Conservation (phyloP, 2,888 invertebrate genomes). For the Automeris io region DNA sequence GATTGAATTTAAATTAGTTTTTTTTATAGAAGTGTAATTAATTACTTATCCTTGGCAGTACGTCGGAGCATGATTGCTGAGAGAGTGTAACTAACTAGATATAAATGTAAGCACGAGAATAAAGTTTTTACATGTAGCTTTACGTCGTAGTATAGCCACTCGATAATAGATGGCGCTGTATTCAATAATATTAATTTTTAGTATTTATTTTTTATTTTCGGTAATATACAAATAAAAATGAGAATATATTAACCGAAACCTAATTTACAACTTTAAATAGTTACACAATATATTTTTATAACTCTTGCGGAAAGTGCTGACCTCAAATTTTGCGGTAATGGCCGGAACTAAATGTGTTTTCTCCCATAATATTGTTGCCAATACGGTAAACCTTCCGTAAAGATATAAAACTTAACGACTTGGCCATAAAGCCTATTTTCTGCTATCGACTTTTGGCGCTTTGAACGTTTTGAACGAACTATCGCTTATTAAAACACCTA, state of each 20-base stretch:
- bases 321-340: conserved; percentile 27
- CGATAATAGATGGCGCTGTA: conserved; percentile 60
- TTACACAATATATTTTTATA: background rate
- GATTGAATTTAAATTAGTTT: too few relatives aligned
- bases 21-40: too few relatives aligned
- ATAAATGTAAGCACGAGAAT: conserved; percentile 19
- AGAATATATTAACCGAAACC: background rate
- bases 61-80: too few relatives aligned
- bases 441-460: conserved; percentile 23
- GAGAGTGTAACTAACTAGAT: too few relatives aligned
- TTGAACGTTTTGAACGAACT: conserved; percentile 26
- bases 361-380: conserved; percentile 23
- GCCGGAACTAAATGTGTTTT: conserved; percentile 39
- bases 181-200: background rate
- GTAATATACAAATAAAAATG: background rate
- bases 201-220: too few relatives aligned
- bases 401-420: conserved; percentile 45
- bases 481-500: conserved; percentile 5
- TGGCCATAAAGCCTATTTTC: conserved; percentile 38
- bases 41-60: too few relatives aligned
- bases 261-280: conserved; percentile 4
- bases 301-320: conserved; percentile 42
- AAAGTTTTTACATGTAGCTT: conserved; percentile 15
- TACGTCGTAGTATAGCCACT: conserved; percentile 47
- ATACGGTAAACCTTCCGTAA: conserved; percentile 28